phyloP scores from a whole-genome alignment of 2,797 vertebrate genomes.

The Pseudotriccus pelzelni region DNA sequence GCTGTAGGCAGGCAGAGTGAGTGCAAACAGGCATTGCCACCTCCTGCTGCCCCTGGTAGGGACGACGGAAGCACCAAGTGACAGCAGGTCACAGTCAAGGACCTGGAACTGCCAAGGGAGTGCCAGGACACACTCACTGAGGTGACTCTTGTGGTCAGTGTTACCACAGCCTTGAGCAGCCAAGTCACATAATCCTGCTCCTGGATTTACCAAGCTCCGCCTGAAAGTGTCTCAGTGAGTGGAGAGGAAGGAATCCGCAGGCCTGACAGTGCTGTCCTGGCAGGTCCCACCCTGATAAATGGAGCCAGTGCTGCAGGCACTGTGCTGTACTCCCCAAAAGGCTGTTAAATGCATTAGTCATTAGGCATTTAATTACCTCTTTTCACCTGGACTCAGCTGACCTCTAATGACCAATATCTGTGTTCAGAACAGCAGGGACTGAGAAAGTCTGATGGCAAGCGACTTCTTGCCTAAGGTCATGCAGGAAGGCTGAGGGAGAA shows the following conservation, averaged over 20 bases:
- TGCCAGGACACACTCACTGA: not conserved
- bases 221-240: not conserved
- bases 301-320: not conserved
- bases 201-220: not conserved
- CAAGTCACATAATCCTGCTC: not conserved
- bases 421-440: not conserved
- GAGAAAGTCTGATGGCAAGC: not conserved
- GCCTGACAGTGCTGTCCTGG: not conserved
- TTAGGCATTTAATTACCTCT: not conserved
- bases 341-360: not conserved
- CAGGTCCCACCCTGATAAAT: not conserved
- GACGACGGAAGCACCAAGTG: not conserved
- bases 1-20: not conserved
- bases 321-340: not conserved
- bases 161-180: not conserved
- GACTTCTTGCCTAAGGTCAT: not conserved
- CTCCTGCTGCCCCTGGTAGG: not conserved
- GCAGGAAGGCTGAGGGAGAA: not conserved
- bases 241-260: not conserved
- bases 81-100: not conserved
- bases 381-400: conserved; percentile 14
- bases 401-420: not conserved
- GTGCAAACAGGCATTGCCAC: not conserved
- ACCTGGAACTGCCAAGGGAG: not conserved
- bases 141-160: not conserved